These are phyloP conservation scores for Python bivittatus DNA, from an alignment of 2,113 vertebrate genomes.

Conservation along the genomic window DNA sequence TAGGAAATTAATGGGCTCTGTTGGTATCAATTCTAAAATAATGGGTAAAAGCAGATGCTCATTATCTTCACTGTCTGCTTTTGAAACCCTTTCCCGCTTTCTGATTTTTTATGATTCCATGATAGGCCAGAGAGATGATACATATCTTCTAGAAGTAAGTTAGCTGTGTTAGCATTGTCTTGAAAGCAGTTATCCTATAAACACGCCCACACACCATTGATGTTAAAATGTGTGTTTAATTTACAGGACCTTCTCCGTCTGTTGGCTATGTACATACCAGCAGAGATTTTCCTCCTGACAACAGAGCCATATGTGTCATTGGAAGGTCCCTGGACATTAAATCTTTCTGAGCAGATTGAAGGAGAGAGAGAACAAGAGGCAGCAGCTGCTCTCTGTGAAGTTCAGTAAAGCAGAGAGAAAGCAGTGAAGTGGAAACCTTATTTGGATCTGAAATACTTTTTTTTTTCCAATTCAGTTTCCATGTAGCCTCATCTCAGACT, in stretches of 20 bases:
- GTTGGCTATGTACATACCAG: constrained; percentile 62
- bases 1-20: constrained; percentile 14
- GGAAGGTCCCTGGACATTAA: constrained; percentile 59
- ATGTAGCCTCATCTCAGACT: constrained; percentile 45
- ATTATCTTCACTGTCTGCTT: constrained; percentile 48
- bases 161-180: constrained; percentile 25
- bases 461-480: constrained; percentile 36
- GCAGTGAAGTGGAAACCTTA: constrained; percentile 57
- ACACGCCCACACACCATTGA: constrained; percentile 9
- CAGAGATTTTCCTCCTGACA: constrained; percentile 60
- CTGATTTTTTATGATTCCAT: constrained; percentile 13
- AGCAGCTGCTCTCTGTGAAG: constrained; percentile 51
- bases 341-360: constrained; percentile 55
- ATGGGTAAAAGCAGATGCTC: neutral
- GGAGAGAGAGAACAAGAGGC: constrained; percentile 39
- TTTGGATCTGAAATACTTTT: constrained; percentile 51
- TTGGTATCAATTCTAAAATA: neutral
- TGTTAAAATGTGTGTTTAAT: constrained; percentile 66
- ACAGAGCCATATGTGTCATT: constrained; percentile 55
- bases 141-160: constrained; percentile 63
- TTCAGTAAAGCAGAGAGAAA: constrained; percentile 58
- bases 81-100: constrained; percentile 43
- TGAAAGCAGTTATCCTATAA: constrained; percentile 31
- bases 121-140: constrained; percentile 49
- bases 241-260: constrained; percentile 62